Evolutionary conservation across 2,888 invertebrate species (phyloP), one percentile per base, ranked within the genome.

Genomic region (Metacarcinus magister): DNA sequence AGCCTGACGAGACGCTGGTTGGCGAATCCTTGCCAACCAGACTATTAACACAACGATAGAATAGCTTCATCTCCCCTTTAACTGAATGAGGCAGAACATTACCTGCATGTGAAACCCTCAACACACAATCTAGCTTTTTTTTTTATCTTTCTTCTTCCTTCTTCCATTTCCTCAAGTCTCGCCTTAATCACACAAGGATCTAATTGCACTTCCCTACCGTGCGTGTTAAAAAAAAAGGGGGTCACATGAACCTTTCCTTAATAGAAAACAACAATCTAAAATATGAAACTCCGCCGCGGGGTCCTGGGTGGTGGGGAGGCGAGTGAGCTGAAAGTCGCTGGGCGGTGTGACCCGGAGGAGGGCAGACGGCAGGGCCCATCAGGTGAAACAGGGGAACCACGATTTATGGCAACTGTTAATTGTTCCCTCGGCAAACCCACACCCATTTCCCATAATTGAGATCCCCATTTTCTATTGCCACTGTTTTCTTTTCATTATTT

Each of bases 401-500:
- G 93, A 93, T 93, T 95, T 93, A 95, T 90, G 95, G 48, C 95
- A 92, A 46, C 87, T 95, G 75, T 89, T 95, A 95, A 95, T 95
- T 95, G 95, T 93, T 95, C 90, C 87, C 93, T 89, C 82, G 44
- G 93, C 39, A 92, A 92, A 93, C 75, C 95, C 93, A 87, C 43
- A 87, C 93, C 95, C 95, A 95, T 95, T 95, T 93, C 93, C 95
- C 90, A 95, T 95, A 95, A 95, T 93, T 93, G 89, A 95, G 93
- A 82, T 87, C 46, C 95, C 54, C 95, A 93, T 95, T 95, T 95
- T 89, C 93, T 95, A 67, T 93, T 95, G 93, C 95, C 95, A 95
- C 93, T 95, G 95, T 93, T 95, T 95, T 95, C 95, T 95, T 95
- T 93, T 95, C 95, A 95, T 95, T 95, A 93, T 93, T 93, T 95